These are phyloP conservation scores for Corythornis madagascariensis DNA, from an alignment of 2,113 vertebrate species.

Conservation along the genomic window DNA sequence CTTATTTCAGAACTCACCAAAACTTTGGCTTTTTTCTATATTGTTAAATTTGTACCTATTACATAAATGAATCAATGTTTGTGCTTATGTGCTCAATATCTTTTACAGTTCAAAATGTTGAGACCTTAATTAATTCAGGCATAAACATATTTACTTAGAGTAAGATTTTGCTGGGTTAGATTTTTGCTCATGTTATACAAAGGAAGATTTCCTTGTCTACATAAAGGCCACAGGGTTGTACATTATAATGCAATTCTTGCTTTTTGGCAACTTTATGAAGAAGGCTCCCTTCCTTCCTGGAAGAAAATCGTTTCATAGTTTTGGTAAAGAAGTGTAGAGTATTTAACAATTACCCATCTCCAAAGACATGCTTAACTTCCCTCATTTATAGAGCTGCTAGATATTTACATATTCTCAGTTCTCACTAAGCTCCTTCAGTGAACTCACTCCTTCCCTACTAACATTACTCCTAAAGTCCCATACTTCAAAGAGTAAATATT, in stretches of 20 bases:
- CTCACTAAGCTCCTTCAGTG: not conserved
- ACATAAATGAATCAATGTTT: not conserved
- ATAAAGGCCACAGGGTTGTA: not conserved
- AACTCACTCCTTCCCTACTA: not conserved
- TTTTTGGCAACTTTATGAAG: not conserved
- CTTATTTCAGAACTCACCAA: not conserved
- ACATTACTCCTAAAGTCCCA: not conserved
- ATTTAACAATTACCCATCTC: not conserved
- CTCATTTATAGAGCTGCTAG: not conserved
- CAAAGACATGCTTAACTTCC: not conserved
- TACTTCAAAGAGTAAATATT: constrained; percentile 42
- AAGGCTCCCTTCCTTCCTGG: not conserved
- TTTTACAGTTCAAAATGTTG: not conserved
- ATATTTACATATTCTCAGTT: constrained; percentile 36
- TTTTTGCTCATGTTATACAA: not conserved
- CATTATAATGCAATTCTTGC: not conserved
- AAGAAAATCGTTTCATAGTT: not conserved
- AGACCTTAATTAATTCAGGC: not conserved
- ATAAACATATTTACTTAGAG: not conserved
- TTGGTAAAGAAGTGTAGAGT: not conserved
- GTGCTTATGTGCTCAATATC: not conserved
- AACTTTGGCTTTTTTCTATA: not conserved
- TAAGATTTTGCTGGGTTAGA: not conserved
- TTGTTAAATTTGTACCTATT: not conserved
- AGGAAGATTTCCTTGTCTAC: not conserved